Percentiles rank a stretch among this genome's conserved stretches.
Evolutionary conservation across 2,113 vertebrate genomes (phyloP).

Genomic region (Psammodynastes pulverulentus): DNA sequence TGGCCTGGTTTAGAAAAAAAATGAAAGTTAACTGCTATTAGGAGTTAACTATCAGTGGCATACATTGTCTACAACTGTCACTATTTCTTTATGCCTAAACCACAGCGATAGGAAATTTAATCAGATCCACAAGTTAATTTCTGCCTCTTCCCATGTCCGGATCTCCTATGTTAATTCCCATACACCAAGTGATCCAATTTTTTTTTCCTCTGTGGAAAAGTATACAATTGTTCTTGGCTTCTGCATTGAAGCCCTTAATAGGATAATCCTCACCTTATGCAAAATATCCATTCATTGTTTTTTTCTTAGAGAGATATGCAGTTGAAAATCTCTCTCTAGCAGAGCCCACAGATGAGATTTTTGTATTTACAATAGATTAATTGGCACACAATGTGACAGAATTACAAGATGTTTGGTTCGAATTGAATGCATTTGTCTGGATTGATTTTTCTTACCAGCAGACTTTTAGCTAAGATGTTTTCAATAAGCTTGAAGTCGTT

Average conservation of each 20-base stretch:
- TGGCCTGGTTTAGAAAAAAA: neutral
- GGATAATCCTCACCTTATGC: neutral
- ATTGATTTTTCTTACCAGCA: conserved; percentile 80
- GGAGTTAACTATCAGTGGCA: neutral
- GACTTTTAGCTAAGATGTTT: conserved; percentile 90
- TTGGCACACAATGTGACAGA: neutral
- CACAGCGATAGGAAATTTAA: neutral
- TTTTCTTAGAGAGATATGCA: neutral
- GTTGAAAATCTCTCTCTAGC: neutral
- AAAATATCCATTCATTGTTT: neutral
- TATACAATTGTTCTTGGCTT: neutral
- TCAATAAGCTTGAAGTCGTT: conserved; percentile 95
- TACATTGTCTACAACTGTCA: neutral
- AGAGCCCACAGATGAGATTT: neutral
- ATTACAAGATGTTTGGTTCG: neutral
- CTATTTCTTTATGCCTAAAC: neutral
- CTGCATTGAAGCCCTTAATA: neutral
- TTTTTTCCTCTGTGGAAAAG: neutral
- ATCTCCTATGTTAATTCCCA: neutral
- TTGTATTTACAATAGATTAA: neutral
- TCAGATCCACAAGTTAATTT: neutral
- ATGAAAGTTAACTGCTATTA: neutral
- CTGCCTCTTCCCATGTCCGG: neutral
- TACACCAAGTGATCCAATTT: neutral
- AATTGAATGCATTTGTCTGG: neutral